phyloP scores from a whole-genome alignment of 2,888 invertebrate genomes.

The Laothoe populi region DNA sequence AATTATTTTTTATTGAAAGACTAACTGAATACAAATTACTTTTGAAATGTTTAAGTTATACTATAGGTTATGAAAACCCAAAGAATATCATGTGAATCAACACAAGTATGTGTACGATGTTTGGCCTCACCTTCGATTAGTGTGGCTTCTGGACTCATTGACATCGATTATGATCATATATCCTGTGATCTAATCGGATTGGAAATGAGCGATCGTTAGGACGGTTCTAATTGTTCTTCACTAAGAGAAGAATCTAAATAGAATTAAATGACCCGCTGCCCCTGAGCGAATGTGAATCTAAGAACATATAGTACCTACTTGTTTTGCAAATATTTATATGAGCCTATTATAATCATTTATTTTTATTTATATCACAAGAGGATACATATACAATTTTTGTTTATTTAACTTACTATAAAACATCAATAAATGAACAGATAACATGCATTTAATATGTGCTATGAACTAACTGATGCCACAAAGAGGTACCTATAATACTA shows the following conservation, averaged over 20 bases:
- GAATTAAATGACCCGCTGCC: constrained; percentile 16
- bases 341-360: not conserved
- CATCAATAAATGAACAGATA: not conserved
- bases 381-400: no score
- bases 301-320: not conserved
- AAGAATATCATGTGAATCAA: not conserved
- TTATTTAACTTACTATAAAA: constrained; percentile 8
- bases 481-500: not conserved
- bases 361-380: constrained; percentile 9
- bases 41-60: not conserved
- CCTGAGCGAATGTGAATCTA: not conserved
- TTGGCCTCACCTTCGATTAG: not conserved
- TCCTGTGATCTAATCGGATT: not conserved
- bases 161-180: constrained; percentile 8
- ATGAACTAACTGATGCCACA: not conserved
- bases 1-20: constrained; percentile 1
- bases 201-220: constrained; percentile 14
- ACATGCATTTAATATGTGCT: not conserved
- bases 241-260: constrained; percentile 3
- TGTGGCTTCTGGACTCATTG: constrained; percentile 13
- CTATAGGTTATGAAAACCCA: not conserved
- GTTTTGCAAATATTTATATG: not conserved
- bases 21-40: not conserved
- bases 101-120: not conserved
- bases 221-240: constrained; percentile 12